Evolutionary conservation across 2,888 invertebrate species (phyloP).

Genomic region (Calameuta pallipes): DNA sequence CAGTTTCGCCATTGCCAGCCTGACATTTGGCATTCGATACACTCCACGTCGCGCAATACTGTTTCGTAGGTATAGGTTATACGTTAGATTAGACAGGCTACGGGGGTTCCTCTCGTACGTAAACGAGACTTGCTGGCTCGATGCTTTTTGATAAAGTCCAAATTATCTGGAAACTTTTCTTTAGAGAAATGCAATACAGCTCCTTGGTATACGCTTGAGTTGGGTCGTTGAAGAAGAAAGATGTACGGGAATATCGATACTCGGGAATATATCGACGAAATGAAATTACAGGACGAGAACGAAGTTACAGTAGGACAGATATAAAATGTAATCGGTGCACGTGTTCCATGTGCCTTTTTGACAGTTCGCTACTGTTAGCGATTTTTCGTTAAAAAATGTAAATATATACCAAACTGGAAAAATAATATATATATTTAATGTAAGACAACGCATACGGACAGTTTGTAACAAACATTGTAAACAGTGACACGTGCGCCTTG

Average conservation of each 20-base stretch:
- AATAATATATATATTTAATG: no score
- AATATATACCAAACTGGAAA: no score
- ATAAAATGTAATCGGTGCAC: not conserved
- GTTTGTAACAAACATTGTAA: no score
- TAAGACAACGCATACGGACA: no score
- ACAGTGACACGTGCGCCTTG: no score
- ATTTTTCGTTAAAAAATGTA: no score
- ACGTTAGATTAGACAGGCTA: not conserved
- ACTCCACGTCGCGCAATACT: not conserved
- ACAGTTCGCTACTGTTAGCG: no score
- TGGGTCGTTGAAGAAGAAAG: not conserved
- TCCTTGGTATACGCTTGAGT: not conserved
- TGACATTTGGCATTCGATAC: not conserved
- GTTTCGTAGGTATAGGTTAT: not conserved
- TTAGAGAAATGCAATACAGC: not conserved
- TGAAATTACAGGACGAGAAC: not conserved
- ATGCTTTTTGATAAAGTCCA: conserved; percentile 4
- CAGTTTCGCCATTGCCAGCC: not conserved
- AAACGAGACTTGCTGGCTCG: not conserved
- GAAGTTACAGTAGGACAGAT: not conserved
- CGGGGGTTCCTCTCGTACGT: not conserved
- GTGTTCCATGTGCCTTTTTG: no score
- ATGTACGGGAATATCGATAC: not conserved
- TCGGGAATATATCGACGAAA: not conserved
- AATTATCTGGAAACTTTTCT: not conserved